These are phyloP conservation scores for Eulemur coronatus DNA, from an alignment of 2,797 vertebrate genomes.

Conservation along the genomic window DNA sequence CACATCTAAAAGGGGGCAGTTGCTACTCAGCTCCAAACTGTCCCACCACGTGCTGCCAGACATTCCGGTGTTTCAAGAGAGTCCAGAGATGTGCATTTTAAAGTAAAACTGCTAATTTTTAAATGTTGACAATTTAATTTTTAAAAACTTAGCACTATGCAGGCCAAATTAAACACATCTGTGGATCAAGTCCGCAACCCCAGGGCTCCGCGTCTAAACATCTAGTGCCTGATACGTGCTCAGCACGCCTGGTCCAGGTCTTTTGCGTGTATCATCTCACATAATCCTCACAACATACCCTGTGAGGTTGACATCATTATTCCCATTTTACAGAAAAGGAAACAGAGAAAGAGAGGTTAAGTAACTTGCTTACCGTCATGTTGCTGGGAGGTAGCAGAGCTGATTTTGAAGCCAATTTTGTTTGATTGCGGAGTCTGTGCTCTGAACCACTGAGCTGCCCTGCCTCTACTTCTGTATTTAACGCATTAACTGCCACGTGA, in stretches of 20 bases:
- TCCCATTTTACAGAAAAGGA: neutral
- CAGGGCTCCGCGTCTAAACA: neutral
- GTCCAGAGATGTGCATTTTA: neutral
- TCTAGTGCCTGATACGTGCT: neutral
- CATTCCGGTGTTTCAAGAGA: neutral
- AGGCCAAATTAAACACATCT: neutral
- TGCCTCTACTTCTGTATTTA: neutral
- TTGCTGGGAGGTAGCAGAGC: neutral
- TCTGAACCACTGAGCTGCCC: neutral
- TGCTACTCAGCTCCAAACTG: neutral
- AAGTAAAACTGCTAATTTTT: neutral
- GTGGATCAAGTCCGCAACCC: neutral
- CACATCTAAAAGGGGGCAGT: neutral
- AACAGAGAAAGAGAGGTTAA: neutral
- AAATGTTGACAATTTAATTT: neutral
- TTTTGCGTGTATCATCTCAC: neutral
- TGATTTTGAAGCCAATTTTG: neutral
- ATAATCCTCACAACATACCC: neutral
- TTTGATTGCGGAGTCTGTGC: neutral
- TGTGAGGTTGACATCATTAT: neutral
- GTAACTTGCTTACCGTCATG: neutral
- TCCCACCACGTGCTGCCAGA: neutral
- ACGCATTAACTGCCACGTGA: too few species aligned
- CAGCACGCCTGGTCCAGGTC: neutral
- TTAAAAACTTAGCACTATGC: neutral